Conservation (phyloP, 1,140 invertebrate genomes). For the silkworm (Bombyx mori) region DNA sequence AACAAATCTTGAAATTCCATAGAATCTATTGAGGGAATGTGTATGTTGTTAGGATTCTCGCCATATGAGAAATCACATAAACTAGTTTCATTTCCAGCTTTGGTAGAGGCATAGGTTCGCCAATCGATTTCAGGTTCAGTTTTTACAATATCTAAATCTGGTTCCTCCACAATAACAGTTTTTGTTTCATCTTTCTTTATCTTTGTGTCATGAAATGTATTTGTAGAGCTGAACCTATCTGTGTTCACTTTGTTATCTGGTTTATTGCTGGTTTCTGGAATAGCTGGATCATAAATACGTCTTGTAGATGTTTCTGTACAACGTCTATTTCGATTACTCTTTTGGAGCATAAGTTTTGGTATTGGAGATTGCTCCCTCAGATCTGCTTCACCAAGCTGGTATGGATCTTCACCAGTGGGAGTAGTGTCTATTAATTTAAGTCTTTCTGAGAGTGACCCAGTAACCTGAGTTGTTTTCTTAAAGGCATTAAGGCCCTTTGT, state of each 20-base stretch:
- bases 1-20: slow-evolving; percentile 45
- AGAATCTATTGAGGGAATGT: slow-evolving; percentile 31
- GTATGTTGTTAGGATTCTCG: slow-evolving; percentile 26
- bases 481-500: slow-evolving; percentile 20
- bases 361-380: slow-evolving; percentile 59
- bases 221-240: slow-evolving; percentile 5
- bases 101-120: slow-evolving; percentile 21
- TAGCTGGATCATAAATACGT: slow-evolving; percentile 34
- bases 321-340: slow-evolving; percentile 49
- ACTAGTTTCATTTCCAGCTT: slow-evolving; percentile 26
- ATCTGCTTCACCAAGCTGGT: slow-evolving; percentile 55
- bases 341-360: slow-evolving; percentile 56
- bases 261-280: slow-evolving; percentile 20
- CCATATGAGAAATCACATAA: slow-evolving; percentile 42
- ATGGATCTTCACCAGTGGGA: slow-evolving; percentile 57
- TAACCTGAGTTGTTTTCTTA: slow-evolving; percentile 33
- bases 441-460: slow-evolving; percentile 47
- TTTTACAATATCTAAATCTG: slow-evolving; percentile 40
- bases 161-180: slow-evolving; percentile 32
- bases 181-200: slow-evolving; percentile 30
- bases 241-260: slow-evolving; percentile 16
- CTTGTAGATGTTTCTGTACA: slow-evolving; percentile 22
- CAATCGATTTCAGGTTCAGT: slow-evolving; percentile 42
- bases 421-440: slow-evolving; percentile 54
- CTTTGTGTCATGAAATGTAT: slow-evolving; percentile 17